Evolutionary conservation across 2,888 invertebrate species (phyloP), one percentile per base, ranked within the genome.

Genomic region (Steinernema hermaphroditum): DNA sequence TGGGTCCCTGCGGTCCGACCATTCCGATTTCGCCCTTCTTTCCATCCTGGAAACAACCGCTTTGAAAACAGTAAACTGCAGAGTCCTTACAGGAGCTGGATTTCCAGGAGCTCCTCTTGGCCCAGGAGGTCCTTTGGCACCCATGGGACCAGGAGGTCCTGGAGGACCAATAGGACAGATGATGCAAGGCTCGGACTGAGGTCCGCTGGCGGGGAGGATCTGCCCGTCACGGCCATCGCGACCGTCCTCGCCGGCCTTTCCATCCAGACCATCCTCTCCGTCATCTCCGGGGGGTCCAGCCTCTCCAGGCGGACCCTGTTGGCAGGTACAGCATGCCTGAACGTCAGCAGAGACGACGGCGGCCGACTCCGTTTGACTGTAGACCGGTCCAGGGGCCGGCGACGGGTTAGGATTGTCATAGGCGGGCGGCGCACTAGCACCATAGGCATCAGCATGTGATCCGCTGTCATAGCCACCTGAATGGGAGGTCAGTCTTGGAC

Each of bases 251-350:
- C 70, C 70, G 8, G 43, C 27, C n/a, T 70, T 70, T 22, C 70
- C 70, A 32, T 70, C 70, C 24, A 16, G 22, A 91, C 83, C 83
- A 72, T 81, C 79, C 72, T 77, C 70, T 37, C 81, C 81, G 57
- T 69, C 50, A n/a, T 49, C 57, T 19, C 54, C 93, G 88, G n/a
- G 93, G 93, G 49, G 92, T 89, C 93, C 94, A 70, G 91, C 89
- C 87, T 92, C 92, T 44, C 94, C 94, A 77, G 92, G 88, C 68
- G 90, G 90, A 9, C 94, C 94, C 87, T 89, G 90, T 50, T 71
- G 75, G 57, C 75, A 75, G n/a, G 70, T 44, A 54, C 75, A 68
- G 27, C 72, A 72, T 16, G 62, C 62, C n/a, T 62, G 62, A 2
- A 32, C 62, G 16, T 62, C 62, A 2, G 62, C 32, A n/a, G 62